phyloP scores from a whole-genome alignment of 2,888 invertebrate species.

The Leucoptera coffeella region DNA sequence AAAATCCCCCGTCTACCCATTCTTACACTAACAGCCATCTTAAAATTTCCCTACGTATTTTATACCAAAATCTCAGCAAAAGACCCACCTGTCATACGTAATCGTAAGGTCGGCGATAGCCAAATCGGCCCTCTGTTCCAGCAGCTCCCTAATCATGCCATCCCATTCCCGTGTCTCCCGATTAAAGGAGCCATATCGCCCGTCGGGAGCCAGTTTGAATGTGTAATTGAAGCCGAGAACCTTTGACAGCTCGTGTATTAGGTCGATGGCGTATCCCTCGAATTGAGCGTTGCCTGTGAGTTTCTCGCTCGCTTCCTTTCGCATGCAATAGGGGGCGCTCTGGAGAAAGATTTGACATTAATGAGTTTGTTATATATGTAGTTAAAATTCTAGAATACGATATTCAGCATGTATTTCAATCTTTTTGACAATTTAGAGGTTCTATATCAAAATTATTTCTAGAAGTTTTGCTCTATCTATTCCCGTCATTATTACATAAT shows the following conservation, averaged over 20 bases:
- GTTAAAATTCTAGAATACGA: too few relatives aligned
- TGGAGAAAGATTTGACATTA: slow-evolving; percentile 23
- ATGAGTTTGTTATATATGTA: too few relatives aligned
- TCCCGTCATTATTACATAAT: too few relatives aligned
- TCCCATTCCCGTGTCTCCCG: slow-evolving; percentile 85
- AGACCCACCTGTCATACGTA: slow-evolving; percentile 86
- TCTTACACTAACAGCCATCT: too few relatives aligned
- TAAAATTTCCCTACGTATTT: too few relatives aligned
- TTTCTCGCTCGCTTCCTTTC: slow-evolving; percentile 78
- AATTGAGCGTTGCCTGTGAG: slow-evolving; percentile 86
- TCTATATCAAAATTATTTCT: too few relatives aligned
- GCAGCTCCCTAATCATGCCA: slow-evolving; percentile 81
- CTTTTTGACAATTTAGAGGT: too few relatives aligned
- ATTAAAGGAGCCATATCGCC: slow-evolving; percentile 76
- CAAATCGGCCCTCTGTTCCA: slow-evolving; percentile 88
- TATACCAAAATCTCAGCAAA: too few relatives aligned
- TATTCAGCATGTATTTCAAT: too few relatives aligned
- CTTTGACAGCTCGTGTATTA: slow-evolving; percentile 86
- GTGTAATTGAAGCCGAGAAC: slow-evolving; percentile 84
- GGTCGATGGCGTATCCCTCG: slow-evolving; percentile 92
- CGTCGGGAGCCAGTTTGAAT: slow-evolving; percentile 79
- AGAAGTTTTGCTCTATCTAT: too few relatives aligned
- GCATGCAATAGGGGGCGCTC: slow-evolving; percentile 96
- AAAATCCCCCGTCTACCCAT: too few relatives aligned
- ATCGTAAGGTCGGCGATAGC: slow-evolving; percentile 97